Base-by-base conservation (phyloP, 2,888 invertebrate species). In the Stomorhina lunata region DNA sequence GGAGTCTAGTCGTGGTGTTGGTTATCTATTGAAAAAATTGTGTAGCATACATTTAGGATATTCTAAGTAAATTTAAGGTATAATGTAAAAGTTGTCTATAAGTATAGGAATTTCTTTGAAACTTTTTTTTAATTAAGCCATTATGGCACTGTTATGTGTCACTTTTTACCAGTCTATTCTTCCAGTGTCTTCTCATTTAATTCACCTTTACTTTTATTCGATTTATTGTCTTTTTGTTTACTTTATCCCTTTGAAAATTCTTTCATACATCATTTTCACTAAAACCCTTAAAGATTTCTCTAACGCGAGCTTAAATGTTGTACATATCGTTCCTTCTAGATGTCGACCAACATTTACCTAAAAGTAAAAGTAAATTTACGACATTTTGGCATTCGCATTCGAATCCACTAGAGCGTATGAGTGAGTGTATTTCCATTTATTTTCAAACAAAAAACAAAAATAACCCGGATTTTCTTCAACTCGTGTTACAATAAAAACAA, bases 401-500 rank as follows among this genome's bases (percentile, higher is more conserved):
- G 34, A 61, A 77, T 72, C 72, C 66, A 69, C 66, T 50, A 10
- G 63, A 81, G 78, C 81, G 78, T 78, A 69, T 63, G 69, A 81
- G 73, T 78, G 66, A 78, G 55, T 63, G 65, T 72, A 40, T 55
- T 22, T 63, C 40, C n/a, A 9, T 12, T 29, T 22, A 32, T 59
- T 79, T 59, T 22, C 15, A 50, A 57, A 10, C 4, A 68, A 48
- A 25, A n/a, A 10, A 2, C 32, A 17, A 48, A 45, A 66, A 57
- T 32, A 22, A 22, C n/a, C n/a, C n/a, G 43, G 22, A 32, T 40
- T 68, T 50, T 22, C 32, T 20, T 59, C 6, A 53, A 57, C 25
- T 53, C 53, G 34, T 9, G 50, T 40, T 29, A n/a, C 29, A 53
- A 27, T 63, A 43, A 65, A 55, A 53, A 43, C 22, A n/a, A n/a